Conservation (phyloP, 2,113 vertebrate species). For the Dasyprocta punctata region DNA sequence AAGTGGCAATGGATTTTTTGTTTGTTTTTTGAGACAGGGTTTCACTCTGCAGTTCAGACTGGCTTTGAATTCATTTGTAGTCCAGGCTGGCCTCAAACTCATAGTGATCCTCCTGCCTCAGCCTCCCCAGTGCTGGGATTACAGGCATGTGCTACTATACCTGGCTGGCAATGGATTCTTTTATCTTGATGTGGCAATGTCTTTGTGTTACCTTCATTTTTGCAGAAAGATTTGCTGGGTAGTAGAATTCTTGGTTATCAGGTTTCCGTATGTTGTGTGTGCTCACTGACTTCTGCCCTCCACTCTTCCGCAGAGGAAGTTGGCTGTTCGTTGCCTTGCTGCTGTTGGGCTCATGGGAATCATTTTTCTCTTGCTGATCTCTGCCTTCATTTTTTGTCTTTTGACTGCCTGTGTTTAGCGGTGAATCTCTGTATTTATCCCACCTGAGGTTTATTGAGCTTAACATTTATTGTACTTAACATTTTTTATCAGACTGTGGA, state of each 20-base stretch:
- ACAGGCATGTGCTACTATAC: not conserved
- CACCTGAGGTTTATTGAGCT: not conserved
- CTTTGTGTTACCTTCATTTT: not conserved
- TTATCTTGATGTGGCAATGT: not conserved
- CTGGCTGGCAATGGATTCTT: not conserved
- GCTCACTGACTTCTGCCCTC: not conserved
- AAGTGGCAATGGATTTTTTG: not conserved
- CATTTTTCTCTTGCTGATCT: not conserved
- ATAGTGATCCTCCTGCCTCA: not conserved
- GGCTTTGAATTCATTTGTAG: not conserved
- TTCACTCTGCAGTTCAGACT: not conserved
- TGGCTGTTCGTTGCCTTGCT: accelerated
- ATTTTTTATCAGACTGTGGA: not conserved
- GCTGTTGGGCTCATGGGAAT: not conserved
- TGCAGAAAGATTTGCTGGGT: not conserved
- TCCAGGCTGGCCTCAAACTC: not conserved
- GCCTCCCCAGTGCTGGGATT: not conserved
- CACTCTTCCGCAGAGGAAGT: accelerated
- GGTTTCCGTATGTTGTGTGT: too few species aligned
- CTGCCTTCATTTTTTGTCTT: not conserved
- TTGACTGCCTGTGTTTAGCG: not conserved
- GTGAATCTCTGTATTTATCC: not conserved
- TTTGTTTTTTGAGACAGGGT: not conserved
- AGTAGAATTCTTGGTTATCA: not conserved
- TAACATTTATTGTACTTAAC: not conserved